Percentiles rank a stretch among this genome's conserved stretches.
Evolutionary conservation across 2,888 invertebrate genomes (phyloP).

Genomic region (Crocallis elinguaria): DNA sequence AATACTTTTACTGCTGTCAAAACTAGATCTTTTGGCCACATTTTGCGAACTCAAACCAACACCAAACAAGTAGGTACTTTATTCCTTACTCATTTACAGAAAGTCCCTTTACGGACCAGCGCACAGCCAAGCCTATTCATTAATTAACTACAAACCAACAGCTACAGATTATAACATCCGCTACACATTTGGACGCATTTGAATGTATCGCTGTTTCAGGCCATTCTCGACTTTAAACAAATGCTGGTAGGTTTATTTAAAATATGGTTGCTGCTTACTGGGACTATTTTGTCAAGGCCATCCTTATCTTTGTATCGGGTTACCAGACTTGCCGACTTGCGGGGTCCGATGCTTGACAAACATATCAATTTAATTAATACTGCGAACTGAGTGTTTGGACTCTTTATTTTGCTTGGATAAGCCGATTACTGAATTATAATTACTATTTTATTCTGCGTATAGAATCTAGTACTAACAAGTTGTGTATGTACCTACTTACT

Average conservation of each 20-base stretch:
- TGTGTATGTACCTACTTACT: not conserved
- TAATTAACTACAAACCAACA: conserved; percentile 49
- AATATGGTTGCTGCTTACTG: conserved; percentile 35
- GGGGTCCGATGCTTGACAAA: conserved; percentile 31
- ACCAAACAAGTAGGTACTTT: too few relatives aligned
- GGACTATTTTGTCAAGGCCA: conserved; percentile 60
- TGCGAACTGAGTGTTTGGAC: conserved; percentile 37
- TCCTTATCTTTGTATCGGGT: conserved; percentile 70
- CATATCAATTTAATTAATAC: conserved; percentile 54
- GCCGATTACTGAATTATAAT: conserved; percentile 16
- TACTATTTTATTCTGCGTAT: not conserved
- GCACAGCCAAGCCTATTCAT: conserved; percentile 45
- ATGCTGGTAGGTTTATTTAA: conserved; percentile 7
- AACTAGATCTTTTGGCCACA: too few relatives aligned
- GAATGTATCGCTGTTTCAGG: conserved; percentile 25
- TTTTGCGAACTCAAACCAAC: too few relatives aligned
- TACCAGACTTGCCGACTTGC: conserved; percentile 70
- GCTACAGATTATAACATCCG: conserved; percentile 69
- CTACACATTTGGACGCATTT: conserved; percentile 43
- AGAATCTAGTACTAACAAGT: not conserved
- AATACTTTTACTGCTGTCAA: too few relatives aligned
- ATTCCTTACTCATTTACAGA: not conserved
- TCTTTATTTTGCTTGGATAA: conserved; percentile 38
- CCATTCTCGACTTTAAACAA: conserved; percentile 19
- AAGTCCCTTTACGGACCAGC: not conserved